A percentile compares a stretch with the other conserved stretches of the same genome.
Conservation (phyloP, 2,113 vertebrate species). For the Candoia aspera region DNA sequence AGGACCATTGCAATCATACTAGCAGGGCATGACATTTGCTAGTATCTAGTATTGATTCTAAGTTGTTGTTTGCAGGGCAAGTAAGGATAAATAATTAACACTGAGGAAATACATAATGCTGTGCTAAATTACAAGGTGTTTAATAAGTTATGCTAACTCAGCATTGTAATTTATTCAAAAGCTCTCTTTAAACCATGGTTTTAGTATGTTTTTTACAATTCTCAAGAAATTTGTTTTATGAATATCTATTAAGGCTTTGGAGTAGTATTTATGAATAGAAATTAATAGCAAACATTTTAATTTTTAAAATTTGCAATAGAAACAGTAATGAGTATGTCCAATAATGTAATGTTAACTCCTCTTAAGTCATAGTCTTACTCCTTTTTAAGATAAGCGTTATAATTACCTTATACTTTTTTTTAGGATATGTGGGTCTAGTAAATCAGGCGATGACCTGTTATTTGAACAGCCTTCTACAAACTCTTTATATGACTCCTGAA, state of each 20-base stretch:
- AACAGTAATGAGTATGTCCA: neutral
- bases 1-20: neutral
- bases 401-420: conserved; percentile 34
- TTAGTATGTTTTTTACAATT: neutral
- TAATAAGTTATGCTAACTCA: neutral
- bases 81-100: neutral
- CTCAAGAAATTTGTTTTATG: neutral
- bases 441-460: conserved; percentile 99
- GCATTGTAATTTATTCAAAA: neutral
- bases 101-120: neutral
- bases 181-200: neutral
- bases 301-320: neutral
- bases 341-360: neutral
- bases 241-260: neutral
- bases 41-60: neutral
- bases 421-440: conserved; percentile 97
- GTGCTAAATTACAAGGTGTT: neutral
- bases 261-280: neutral
- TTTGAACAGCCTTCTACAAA: conserved; percentile 97
- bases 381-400: neutral
- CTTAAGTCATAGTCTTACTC: neutral
- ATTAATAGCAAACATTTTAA: neutral
- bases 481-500: conserved; percentile 98
- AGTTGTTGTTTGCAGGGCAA: neutral
- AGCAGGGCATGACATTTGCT: neutral